These are phyloP conservation scores for Agrotis puta DNA, from an alignment of 2,888 invertebrate genomes.

Conservation along the genomic window DNA sequence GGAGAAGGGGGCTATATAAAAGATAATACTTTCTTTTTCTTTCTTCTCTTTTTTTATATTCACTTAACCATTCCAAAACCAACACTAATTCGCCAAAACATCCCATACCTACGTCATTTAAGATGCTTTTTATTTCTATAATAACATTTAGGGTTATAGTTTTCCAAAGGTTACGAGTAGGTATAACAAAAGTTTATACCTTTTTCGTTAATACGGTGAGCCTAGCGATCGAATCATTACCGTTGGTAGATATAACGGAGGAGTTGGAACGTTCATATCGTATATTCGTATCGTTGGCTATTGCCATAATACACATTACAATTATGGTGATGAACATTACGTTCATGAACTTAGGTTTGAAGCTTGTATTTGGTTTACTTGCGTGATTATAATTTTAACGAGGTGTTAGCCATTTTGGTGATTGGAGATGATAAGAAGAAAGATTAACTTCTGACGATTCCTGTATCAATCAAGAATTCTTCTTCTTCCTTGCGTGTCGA, in stretches of 20 bases:
- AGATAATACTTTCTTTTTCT: too few relatives aligned
- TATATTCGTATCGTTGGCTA: too few relatives aligned
- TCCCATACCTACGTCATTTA: slow-evolving; percentile 50
- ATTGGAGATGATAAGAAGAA: neutral
- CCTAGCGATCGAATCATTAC: slow-evolving; percentile 48
- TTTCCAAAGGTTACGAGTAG: slow-evolving; percentile 53
- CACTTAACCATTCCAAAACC: neutral
- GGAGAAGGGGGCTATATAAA: too few relatives aligned
- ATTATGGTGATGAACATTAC: slow-evolving; percentile 28
- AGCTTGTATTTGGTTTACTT: slow-evolving; percentile 2
- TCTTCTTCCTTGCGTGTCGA: too few relatives aligned
- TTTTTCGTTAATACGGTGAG: slow-evolving; percentile 59
- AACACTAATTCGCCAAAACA: slow-evolving; percentile 26
- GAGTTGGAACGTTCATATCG: slow-evolving; percentile 32
- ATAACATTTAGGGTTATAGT: slow-evolving; percentile 61
- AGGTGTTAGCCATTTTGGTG: neutral
- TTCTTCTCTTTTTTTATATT: neutral
- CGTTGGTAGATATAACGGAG: slow-evolving; percentile 33
- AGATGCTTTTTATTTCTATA: slow-evolving; percentile 60
- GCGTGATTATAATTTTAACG: slow-evolving; percentile 1
- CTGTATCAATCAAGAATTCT: too few relatives aligned
- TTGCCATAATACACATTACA: slow-evolving; percentile 40
- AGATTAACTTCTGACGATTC: too few relatives aligned
- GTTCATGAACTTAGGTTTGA: neutral
- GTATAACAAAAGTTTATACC: slow-evolving; percentile 63